Conservation (phyloP, 2,797 vertebrate genomes). For the Oreortyx pictus region DNA sequence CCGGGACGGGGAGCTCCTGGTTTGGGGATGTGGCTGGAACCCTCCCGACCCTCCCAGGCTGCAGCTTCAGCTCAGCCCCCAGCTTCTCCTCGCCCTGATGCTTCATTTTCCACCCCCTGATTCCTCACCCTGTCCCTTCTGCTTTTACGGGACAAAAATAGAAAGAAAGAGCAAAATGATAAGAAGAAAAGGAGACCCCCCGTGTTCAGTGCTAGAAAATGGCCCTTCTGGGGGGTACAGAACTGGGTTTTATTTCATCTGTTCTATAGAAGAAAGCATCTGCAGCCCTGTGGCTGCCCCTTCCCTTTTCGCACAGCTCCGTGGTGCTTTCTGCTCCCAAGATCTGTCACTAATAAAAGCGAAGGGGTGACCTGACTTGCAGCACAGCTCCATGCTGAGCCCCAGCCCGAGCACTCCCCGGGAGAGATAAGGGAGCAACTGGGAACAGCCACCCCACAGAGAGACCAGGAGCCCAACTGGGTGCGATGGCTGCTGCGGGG, state of each 20-base stretch:
- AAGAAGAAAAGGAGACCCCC: neutral
- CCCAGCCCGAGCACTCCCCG: neutral
- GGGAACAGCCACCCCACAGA: neutral
- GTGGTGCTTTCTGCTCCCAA: neutral
- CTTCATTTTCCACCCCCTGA: slow-evolving; percentile 35
- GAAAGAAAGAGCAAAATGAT: neutral
- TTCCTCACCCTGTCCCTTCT: neutral
- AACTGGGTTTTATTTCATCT: neutral
- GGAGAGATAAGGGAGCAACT: neutral
- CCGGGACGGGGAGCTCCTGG: neutral
- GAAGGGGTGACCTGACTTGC: neutral
- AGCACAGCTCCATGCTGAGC: neutral
- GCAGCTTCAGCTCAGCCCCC: neutral
- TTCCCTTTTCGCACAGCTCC: neutral
- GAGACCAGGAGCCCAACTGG: neutral
- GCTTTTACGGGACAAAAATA: slow-evolving; percentile 59
- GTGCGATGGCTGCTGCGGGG: no score
- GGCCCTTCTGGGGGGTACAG: neutral
- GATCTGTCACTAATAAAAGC: neutral
- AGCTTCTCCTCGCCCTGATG: neutral
- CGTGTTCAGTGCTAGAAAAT: neutral
- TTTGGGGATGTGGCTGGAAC: neutral
- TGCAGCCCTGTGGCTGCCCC: neutral
- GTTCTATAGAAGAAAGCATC: neutral
- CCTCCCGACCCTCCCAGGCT: neutral